A percentile compares a stretch with the other conserved stretches of the same genome.
phyloP scores from a whole-genome alignment of 2,888 invertebrate species.

The Volucella inanis region DNA sequence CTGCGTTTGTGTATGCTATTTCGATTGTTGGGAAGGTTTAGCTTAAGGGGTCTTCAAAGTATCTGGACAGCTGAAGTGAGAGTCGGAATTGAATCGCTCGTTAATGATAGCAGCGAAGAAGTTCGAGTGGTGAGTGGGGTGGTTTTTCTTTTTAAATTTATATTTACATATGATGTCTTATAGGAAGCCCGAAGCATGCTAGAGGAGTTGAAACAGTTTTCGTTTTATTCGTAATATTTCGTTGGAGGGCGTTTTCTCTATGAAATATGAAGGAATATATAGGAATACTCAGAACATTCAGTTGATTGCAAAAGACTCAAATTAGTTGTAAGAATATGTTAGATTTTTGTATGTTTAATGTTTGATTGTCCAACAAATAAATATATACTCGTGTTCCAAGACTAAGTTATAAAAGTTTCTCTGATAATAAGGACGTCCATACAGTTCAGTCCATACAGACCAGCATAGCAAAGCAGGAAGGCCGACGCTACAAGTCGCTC shows the following conservation, averaged over 20 bases:
- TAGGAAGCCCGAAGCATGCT: constrained; percentile 81
- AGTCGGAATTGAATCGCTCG: constrained; percentile 79
- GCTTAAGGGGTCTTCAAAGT: constrained; percentile 85
- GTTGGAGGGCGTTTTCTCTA: not conserved
- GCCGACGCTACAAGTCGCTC: too few relatives aligned
- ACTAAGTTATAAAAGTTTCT: too few relatives aligned
- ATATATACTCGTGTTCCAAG: not conserved
- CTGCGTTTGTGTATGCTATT: constrained; percentile 89
- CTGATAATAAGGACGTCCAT: too few relatives aligned
- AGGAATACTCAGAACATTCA: not conserved
- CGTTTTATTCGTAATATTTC: constrained; percentile 78
- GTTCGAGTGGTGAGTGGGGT: constrained; percentile 77
- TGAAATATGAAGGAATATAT: not conserved
- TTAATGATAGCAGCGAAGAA: constrained; percentile 78
- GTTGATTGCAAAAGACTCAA: not conserved
- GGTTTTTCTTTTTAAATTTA: not conserved
- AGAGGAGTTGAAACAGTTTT: constrained; percentile 82
- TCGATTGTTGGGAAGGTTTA: constrained; percentile 87
- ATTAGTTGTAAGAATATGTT: constrained; percentile 1
- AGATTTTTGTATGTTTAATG: constrained; percentile 13
- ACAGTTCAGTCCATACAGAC: too few relatives aligned
- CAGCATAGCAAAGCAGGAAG: too few relatives aligned
- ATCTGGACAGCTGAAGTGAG: constrained; percentile 80
- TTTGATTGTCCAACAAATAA: constrained; percentile 8
- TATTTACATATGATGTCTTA: constrained; percentile 12